Evolutionary conservation across 2,797 vertebrate species (phyloP), one percentile per base, ranked within the genome.

Genomic region (Cottoperca gobio): DNA sequence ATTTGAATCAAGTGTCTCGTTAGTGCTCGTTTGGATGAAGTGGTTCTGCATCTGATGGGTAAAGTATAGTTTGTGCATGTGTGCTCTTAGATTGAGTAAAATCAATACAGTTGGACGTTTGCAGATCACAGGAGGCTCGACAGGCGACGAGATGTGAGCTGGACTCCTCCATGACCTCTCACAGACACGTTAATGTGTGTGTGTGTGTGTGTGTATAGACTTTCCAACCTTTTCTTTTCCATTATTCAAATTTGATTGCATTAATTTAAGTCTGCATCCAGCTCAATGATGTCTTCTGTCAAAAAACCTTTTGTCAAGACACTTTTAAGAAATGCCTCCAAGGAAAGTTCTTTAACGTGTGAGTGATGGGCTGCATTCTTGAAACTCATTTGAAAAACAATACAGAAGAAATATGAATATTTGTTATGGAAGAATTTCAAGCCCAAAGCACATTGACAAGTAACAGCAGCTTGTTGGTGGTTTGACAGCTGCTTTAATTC

Each of bases 71-170:
- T 17, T n/a, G 10, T 37, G 17, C 37, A 23, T 46, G 61, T 58
- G 37, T 43, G n/a, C 14, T 69, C 2, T 31, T 59, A 13, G 57
- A 60, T 40, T 14, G 14, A 66, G 33, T 2, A 28, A 45, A 70
- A 78, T 61, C 54, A 66, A 78, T 77, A 21, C 55, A 2, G 33
- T 9, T 13, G 48, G 17, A 45, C 26, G 26, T 67, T 39, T 58
- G 26, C 24, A 11, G 73, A 62, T 76, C 72, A 45, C 16, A 13
- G 81, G 78, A 50, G 68, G 86, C 85, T 76, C 82, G 83, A 31
- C 31, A 0, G 61, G 67, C 76, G 77, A 84, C 31, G 62, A 14
- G 75, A 83, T 79, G 65, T 78, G 76, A 92, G 87, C 70, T 82
- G 63, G 54, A 76, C 53, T 70, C 78, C 70, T 64, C 14, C n/a